phyloP scores from a whole-genome alignment of 2,888 invertebrate genomes.

The Geotrupes spiniger region DNA sequence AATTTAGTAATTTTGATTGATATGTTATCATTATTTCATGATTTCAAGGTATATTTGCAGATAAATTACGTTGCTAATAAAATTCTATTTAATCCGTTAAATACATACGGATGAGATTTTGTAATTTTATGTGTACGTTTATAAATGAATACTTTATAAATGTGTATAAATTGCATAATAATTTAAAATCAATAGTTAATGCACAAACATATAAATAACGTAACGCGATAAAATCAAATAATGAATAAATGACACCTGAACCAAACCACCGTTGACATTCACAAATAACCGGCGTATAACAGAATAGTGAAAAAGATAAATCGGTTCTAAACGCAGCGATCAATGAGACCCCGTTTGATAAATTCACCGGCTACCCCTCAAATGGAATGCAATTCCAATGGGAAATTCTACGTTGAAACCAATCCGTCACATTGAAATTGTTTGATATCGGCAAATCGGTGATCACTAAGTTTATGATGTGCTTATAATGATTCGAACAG shows the following conservation, averaged over 20 bases:
- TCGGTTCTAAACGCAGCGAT: slow-evolving; percentile 39
- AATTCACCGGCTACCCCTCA: slow-evolving; percentile 37
- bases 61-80: too few relatives aligned
- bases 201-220: not conserved
- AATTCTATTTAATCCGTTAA: too few relatives aligned
- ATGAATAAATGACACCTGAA: slow-evolving; percentile 32
- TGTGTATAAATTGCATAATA: too few relatives aligned
- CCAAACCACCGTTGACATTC: slow-evolving; percentile 34
- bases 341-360: slow-evolving; percentile 29
- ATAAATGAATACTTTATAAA: too few relatives aligned
- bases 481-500: slow-evolving; percentile 38
- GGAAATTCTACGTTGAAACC: slow-evolving; percentile 44
- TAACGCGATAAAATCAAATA: slow-evolving; percentile 31
- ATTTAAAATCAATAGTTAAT: too few relatives aligned
- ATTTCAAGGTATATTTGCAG: too few relatives aligned
- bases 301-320: slow-evolving; percentile 41
- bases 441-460: slow-evolving; percentile 36
- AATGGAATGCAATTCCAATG: slow-evolving; percentile 44
- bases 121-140: too few relatives aligned
- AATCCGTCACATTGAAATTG: slow-evolving; percentile 37
- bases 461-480: slow-evolving; percentile 42
- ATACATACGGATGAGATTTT: too few relatives aligned
- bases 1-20: too few relatives aligned
- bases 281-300: slow-evolving; percentile 29
- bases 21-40: too few relatives aligned